Evolutionary conservation across 2,888 invertebrate genomes (phyloP), one percentile per base, ranked within the genome.

Genomic region (Sesamia inferens): DNA sequence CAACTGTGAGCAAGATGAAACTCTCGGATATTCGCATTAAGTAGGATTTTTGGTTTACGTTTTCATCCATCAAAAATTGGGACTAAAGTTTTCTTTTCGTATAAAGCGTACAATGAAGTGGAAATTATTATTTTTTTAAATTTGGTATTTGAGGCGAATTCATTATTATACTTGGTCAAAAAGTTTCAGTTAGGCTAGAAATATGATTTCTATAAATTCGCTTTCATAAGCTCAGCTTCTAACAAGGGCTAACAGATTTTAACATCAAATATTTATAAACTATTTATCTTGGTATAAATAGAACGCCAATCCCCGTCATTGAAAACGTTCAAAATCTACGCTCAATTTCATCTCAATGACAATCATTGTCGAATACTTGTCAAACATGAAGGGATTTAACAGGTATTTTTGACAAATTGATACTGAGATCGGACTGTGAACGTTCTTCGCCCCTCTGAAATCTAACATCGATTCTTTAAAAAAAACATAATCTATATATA

Each of bases 21-120:
- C 66, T 81, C 83, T 71, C 58, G 44, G 68, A 73, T 68, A 62
- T 78, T 78, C 78, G 61, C 51, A 76, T 51, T 58, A 70, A 16
- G 14, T 14, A 57, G 39, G 70, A 78, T 70, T 65, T 47, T 54
- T 63, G 68, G 75, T 78, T 54, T 42, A 68, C 54, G 13, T 68
- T 58, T 66, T 63, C 22, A 74, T 75, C 44, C 14, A 0, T 22
- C 13, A 31, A 63, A 68, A 68, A 75, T 63, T 31, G n/a, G 7
- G n/a, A 24, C 55, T 19, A 11, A 51, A 59, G 10, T 59, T 54
- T 7, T 44, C 31, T 44, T 39, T 75, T 76, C 19, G n/a, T 24
- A 6, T 4, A 24, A 11, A 63, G 8, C 24, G 13, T 31, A 54
- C n/a, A 54, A n/a, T 16, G 4, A 65, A 16, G 54, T 31, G 10